These are phyloP conservation scores for Pelusios castaneus DNA, from an alignment of 2,113 vertebrate species.

Conservation along the genomic window DNA sequence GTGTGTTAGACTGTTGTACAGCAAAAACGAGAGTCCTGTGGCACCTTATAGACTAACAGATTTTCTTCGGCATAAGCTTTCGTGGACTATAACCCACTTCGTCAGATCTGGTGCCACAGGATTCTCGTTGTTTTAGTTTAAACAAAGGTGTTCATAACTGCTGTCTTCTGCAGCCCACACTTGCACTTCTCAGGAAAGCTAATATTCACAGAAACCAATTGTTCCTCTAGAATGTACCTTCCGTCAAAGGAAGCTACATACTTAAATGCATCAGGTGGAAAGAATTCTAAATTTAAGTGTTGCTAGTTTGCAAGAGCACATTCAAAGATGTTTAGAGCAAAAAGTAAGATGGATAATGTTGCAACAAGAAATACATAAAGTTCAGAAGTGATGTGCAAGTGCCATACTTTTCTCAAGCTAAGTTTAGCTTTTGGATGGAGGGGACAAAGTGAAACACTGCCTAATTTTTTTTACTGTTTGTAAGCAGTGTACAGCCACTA, in stretches of 20 bases:
- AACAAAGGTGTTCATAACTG: background rate
- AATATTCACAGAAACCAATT: background rate
- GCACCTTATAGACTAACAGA: too few relatives aligned
- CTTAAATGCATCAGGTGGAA: background rate
- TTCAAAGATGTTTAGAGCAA: background rate
- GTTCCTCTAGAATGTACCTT: background rate
- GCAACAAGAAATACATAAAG: background rate
- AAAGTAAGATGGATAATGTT: background rate
- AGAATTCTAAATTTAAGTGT: background rate
- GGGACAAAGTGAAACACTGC: background rate
- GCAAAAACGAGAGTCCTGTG: too few relatives aligned
- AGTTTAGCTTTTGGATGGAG: background rate
- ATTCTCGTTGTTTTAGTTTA: too few relatives aligned
- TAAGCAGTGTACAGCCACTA: background rate
- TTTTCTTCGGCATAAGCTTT: too few relatives aligned
- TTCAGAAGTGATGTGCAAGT: background rate
- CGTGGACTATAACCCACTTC: too few relatives aligned
- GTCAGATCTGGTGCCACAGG: too few relatives aligned
- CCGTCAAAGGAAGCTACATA: background rate
- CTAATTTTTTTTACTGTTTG: background rate
- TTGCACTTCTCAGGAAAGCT: background rate
- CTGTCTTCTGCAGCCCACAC: background rate
- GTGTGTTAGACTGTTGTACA: too few relatives aligned
- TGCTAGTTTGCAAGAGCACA: background rate
- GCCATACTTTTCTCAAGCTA: background rate